These are phyloP conservation scores for Hydra vulgaris DNA, from an alignment of 30 jellyfish, hydroid and myxozoan species.

Conservation along the genomic window DNA sequence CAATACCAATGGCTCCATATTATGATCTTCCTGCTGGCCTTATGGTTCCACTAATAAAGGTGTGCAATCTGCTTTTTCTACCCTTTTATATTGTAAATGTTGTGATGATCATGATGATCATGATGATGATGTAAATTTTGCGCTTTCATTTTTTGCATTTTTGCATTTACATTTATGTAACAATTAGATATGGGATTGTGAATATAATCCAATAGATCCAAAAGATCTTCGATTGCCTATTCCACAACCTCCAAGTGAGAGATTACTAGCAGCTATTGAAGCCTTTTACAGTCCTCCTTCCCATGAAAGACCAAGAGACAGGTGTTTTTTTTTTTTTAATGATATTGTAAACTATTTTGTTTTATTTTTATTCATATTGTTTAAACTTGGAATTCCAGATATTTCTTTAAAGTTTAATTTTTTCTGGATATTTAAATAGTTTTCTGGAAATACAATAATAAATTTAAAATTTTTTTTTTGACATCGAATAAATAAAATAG, in stretches of 20 bases:
- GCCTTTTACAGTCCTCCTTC: slow-evolving; percentile 96
- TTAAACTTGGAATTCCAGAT: too few species aligned
- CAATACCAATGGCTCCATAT: slow-evolving; percentile 85
- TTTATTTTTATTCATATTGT: not conserved
- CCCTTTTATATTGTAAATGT: not conserved
- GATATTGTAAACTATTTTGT: too few species aligned
- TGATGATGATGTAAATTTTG: not conserved
- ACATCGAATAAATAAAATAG: too few species aligned
- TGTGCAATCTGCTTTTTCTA: not conserved
- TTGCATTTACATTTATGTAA: not conserved
- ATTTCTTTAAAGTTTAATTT: too few species aligned
- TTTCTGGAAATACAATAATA: too few species aligned
- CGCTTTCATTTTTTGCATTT: not conserved
- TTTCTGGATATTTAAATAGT: too few species aligned
- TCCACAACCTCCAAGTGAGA: slow-evolving; percentile 98
- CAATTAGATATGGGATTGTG: slow-evolving; percentile 87
- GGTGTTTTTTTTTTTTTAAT: slow-evolving; percentile 25
- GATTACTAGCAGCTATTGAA: slow-evolving; percentile 92
- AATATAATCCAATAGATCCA: slow-evolving; percentile 80
- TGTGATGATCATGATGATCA: not conserved
- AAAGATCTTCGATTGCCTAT: slow-evolving; percentile 86
- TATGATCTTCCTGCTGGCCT: slow-evolving; percentile 97
- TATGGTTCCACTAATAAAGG: slow-evolving; percentile 89
- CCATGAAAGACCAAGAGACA: slow-evolving; percentile 95
- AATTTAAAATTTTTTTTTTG: too few species aligned